phyloP scores from a whole-genome alignment of 2,888 invertebrate genomes.

The Baronia brevicornis region DNA sequence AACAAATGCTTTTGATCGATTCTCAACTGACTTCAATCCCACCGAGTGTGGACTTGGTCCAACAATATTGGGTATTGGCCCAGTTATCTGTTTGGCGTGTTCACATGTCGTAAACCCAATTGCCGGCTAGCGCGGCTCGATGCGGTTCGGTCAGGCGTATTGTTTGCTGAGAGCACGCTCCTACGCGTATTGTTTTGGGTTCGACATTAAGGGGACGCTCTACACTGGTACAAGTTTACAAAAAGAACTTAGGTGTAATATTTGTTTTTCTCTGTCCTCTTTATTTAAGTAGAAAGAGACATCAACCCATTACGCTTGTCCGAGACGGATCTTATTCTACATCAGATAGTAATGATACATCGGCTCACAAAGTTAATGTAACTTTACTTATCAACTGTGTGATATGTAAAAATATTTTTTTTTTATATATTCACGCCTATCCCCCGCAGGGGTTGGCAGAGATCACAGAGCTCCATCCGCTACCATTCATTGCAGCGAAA shows the following conservation, averaged over 20 bases:
- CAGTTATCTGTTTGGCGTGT: constrained; percentile 7
- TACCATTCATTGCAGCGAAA: no score
- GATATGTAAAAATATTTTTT: no score
- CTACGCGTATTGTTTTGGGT: constrained; percentile 8
- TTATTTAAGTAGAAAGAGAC: neutral
- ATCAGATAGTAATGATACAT: neutral
- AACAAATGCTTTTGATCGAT: neutral
- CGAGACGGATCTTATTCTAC: neutral
- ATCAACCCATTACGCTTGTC: neutral
- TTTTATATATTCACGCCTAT: no score
- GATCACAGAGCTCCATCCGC: no score
- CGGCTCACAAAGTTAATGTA: no score
- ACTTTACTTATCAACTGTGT: no score
- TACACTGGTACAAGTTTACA: no score
- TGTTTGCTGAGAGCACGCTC: constrained; percentile 4
- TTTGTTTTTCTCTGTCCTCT: no score
- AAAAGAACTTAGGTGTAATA: no score
- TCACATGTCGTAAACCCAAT: constrained; percentile 12
- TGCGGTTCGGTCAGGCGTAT: neutral
- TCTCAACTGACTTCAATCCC: neutral
- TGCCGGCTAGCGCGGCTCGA: no score
- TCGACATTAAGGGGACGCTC: constrained; percentile 4
- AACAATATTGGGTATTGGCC: no score
- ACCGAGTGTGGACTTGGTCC: neutral
- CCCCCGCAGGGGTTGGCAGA: no score